Base-by-base conservation (phyloP, 2,113 vertebrate species). In the Furnarius figulus region DNA sequence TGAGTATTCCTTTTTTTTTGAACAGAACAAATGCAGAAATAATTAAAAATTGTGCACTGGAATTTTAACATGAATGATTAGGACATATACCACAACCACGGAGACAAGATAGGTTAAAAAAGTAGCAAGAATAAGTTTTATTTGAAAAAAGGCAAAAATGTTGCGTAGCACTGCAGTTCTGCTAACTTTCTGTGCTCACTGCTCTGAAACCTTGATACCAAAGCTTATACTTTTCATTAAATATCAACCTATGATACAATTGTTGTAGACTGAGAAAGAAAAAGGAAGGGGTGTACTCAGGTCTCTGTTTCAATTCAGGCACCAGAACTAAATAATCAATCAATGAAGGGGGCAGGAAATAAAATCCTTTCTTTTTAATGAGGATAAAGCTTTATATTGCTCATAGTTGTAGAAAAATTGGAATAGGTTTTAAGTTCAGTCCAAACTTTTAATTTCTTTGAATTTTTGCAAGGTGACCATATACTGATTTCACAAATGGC, bases 281-380 rank as follows among this genome's bases (percentile, higher is more conserved):
- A 67, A 23, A 59, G 1, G 14, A 56, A 53, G 3, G 3, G 3
- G 4, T 8, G 1, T 17, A 37, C 31, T 62, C 31, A 28, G 3
- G 20, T 55, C 12, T 74, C 17, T 50, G 6, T 49, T 68, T 68
- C 27, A 90, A 31, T 56, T 76, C 15, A n/a, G 40, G 40, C 13
- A 88, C 23, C 30, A 62, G n/a, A 83, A 87, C 21, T 14, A 87
- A 52, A 4, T 25, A 49, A 70, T 30, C 2, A 76, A 67, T 27
- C 20, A 78, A 62, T 55, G 21, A 40, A 33, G 2, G 6, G 24
- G 14, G 18, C 15, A 91, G 9, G 9, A 15, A 65, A 33, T 19
- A 88, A 90, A 80, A 12, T 2, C 12, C 7, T 33, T 67, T 40
- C 6, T 40, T 50, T 47, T 27, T 46, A 85, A 59, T 8, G 27